Evolutionary conservation across 2,888 invertebrate genomes (phyloP).

Genomic region (Rutpela maculata): DNA sequence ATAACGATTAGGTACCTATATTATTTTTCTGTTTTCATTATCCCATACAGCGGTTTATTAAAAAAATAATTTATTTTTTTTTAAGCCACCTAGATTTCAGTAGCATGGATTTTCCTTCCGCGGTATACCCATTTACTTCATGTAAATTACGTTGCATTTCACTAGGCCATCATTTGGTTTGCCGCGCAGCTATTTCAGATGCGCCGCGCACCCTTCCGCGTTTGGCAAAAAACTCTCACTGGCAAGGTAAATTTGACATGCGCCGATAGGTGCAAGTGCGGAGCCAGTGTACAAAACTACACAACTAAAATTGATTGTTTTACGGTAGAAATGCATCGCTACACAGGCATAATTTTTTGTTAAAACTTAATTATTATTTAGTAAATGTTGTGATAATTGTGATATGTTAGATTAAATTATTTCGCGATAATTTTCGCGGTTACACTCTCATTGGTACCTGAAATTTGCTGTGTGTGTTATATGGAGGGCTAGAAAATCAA

Average conservation of each 20-base stretch:
- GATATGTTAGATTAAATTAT: constrained; percentile 67
- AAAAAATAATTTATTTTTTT: constrained; percentile 1
- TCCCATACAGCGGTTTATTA: background rate
- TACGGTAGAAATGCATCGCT: constrained; percentile 65
- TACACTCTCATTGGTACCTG: constrained; percentile 64
- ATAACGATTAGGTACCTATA: too few relatives aligned
- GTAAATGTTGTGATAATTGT: constrained; percentile 70
- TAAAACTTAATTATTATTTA: constrained; percentile 56
- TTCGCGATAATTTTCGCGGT: constrained; percentile 58
- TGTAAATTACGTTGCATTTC: constrained; percentile 26
- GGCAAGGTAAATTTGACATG: constrained; percentile 63
- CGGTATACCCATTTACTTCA: background rate
- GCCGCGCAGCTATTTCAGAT: constrained; percentile 47
- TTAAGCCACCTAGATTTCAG: constrained; percentile 27
- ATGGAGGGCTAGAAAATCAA: constrained; percentile 59
- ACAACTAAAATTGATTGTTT: constrained; percentile 68
- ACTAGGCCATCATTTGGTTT: constrained; percentile 21
- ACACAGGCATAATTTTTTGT: constrained; percentile 62
- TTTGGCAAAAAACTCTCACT: constrained; percentile 59
- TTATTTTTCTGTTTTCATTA: too few relatives aligned
- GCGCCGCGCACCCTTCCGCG: constrained; percentile 62
- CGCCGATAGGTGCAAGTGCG: constrained; percentile 65
- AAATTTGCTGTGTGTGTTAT: constrained; percentile 60
- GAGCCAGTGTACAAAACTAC: constrained; percentile 64
- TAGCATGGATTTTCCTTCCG: constrained; percentile 15